Conservation (phyloP, 2,888 invertebrate species). For the Pasiphila rectangulata region DNA sequence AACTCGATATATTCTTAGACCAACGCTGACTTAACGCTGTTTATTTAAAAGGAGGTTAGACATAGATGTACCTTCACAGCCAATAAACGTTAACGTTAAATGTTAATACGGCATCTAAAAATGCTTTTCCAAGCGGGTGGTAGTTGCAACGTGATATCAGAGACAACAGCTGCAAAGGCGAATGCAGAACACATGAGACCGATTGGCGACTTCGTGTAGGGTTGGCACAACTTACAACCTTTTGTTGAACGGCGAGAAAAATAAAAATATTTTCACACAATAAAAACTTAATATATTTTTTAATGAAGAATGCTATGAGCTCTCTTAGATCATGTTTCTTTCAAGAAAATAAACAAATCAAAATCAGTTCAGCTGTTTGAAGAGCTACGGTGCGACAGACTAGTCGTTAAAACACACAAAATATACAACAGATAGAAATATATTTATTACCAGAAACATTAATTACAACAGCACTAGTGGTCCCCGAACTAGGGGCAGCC, state of each 20-base stretch:
- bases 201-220: slow-evolving; percentile 50
- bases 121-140: slow-evolving; percentile 26
- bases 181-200: slow-evolving; percentile 47
- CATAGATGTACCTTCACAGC: too few relatives aligned
- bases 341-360: not conserved
- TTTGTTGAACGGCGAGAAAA: not conserved
- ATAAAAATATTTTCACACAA: not conserved
- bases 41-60: too few relatives aligned
- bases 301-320: too few relatives aligned
- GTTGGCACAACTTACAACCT: not conserved
- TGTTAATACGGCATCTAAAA: not conserved
- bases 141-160: slow-evolving; percentile 23
- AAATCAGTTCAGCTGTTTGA: not conserved
- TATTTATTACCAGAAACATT: too few relatives aligned
- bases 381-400: not conserved
- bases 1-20: too few relatives aligned
- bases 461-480: too few relatives aligned
- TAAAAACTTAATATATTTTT: not conserved
- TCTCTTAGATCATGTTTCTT: too few relatives aligned
- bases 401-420: too few relatives aligned
- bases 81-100: too few relatives aligned
- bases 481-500: too few relatives aligned
- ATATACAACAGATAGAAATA: too few relatives aligned
- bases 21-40: too few relatives aligned
- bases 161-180: slow-evolving; percentile 22